Base-by-base conservation (phyloP, 2,113 vertebrate species). In the Sylvia atricapilla region DNA sequence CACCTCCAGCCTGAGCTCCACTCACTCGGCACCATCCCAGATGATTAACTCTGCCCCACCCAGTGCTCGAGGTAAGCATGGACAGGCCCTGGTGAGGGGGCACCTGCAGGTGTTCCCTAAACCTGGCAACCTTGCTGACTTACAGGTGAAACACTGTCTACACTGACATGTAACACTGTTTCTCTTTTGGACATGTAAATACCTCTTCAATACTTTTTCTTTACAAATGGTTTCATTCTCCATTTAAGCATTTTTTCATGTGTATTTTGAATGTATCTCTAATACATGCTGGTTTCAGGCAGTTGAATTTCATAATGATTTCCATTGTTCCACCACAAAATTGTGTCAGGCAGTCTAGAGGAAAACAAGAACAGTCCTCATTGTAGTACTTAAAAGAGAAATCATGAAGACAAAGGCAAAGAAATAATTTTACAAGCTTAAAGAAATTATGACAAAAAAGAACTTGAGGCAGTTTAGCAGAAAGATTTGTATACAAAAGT, bases 1-100 rank as follows among this genome's bases (percentile, higher is more conserved):
- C 84, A 99, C 99, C 94, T 99, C 99, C 87, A 99, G 99, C 96
- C 97, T 99, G 97, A 99, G 99, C 94, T 99, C 99, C 59, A 99
- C 99, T 73, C 99, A 99, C 94, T 99, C 99, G 9, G 99, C 99
- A 80, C 99, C 98, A 4, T 99, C 99, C 67, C 99, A 99, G 97
- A 98, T 99, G 97, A 98, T 98, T 87, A 99, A 98, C 97, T 99
- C 99, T 84, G 98, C 99, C 91, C 99, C 98, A 70, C 98, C 99
- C 91, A 99, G 99, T 79, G 98, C 99, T 96, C 98, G 99, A 99
- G 99, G 99, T 99, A 97, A 98, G 98, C 94, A 96, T 5, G 37
- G 75, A 77, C 79, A 85, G 84, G 58, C 68, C 60, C 50, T 64
- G 73, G 39, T 37, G 31, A 89, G 89, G 86, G 87, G 37, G 87